Evolutionary conservation across 2,113 vertebrate species (phyloP), one percentile per base, ranked within the genome.

Genomic region (Falcunculus frontatus): DNA sequence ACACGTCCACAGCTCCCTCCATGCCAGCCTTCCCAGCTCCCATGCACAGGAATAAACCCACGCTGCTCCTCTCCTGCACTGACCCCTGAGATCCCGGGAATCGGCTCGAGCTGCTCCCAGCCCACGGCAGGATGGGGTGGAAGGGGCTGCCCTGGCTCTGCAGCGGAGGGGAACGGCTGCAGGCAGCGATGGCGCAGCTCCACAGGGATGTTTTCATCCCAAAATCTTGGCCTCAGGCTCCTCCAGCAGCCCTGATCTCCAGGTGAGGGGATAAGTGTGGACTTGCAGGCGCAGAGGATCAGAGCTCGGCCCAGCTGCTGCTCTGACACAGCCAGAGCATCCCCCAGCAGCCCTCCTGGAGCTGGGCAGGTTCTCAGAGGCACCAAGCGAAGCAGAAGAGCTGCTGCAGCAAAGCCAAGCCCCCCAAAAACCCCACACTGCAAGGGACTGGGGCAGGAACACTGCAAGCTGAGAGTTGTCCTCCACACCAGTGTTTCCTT

Each of bases 201-300:
- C 60, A 6, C 6, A 1, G 4, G 4, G 47, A 19, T 0, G 0
- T 23, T 60, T 11, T 22, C 39, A 16, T 4, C 1, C 11, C 55
- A 8, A 27, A 16, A 26, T 14, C 37, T 69, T 0, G 8, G 16
- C 52, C 42, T 4, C 16, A 2, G n/a, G 37, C 4, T 17, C 42
- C 47, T 44, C 19, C 27, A 2, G 11, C 7, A 79, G 11, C 41
- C 44, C 57, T 10, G 6, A 21, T 7, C 8, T 52, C 37, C 87
- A 47, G 20, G 16, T 1, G 27, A 30, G 22, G 57, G 50, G 20
- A 25, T 0, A 7, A 25, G 42, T 0, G 7, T 27, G 27, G 78
- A 4, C 20, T 19, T 2, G 39, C 42, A 39, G 62, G 35, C 67
- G 22, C 1, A 11, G 65, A 23, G 20, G 49, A 6, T 26, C 12